Percentiles rank a stretch among this genome's conserved stretches.
Conservation (phyloP, 2,888 invertebrate genomes). For the Halocaridina rubra region DNA sequence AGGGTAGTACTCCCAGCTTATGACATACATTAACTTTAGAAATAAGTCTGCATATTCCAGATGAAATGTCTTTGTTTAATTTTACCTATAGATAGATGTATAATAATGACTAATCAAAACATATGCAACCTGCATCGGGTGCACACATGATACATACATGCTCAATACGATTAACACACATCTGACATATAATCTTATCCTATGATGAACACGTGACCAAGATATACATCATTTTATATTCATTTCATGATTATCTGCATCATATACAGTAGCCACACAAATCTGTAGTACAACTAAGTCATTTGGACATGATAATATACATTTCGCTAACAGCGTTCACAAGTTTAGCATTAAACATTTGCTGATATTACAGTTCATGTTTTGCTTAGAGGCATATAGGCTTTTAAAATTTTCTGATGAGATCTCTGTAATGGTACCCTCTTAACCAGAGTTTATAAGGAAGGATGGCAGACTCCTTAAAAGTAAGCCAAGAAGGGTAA, state of each 20-base stretch:
- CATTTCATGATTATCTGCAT: slow-evolving; percentile 5
- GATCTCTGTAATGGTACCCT: neutral
- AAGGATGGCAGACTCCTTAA: neutral
- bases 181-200: slow-evolving; percentile 25
- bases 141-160: neutral
- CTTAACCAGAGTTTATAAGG: neutral
- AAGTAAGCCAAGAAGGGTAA: too few species aligned
- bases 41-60: too few species aligned
- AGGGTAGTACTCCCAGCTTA: neutral
- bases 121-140: neutral
- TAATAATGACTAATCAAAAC: neutral
- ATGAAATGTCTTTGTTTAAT: neutral
- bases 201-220: slow-evolving; percentile 32
- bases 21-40: neutral
- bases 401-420: neutral
- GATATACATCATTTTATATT: slow-evolving; percentile 33
- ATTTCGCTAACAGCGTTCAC: neutral
- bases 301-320: slow-evolving; percentile 7
- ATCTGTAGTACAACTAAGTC: neutral
- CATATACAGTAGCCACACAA: neutral
- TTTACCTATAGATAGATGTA: neutral
- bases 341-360: neutral
- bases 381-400: neutral
- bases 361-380: neutral
- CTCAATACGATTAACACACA: slow-evolving; percentile 19